Conservation (phyloP, 2,797 vertebrate species). For the Momotus momota region DNA sequence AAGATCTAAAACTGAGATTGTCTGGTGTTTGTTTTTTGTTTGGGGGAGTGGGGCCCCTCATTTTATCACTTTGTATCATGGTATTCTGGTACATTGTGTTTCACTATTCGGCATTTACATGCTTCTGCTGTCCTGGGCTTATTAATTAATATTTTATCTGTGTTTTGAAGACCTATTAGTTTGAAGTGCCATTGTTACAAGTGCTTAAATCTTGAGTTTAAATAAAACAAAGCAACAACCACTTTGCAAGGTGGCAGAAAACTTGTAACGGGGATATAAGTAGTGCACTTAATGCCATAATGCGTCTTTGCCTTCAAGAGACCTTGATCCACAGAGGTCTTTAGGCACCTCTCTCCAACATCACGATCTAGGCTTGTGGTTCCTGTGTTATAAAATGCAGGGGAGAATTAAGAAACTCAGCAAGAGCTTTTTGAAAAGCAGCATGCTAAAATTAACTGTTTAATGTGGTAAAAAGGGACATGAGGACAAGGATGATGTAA, state of each 20-base stretch:
- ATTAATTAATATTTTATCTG: background rate
- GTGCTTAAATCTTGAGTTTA: background rate
- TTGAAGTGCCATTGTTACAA: background rate
- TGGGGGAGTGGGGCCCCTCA: rapidly evolving
- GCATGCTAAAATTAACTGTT: background rate
- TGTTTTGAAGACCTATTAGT: background rate
- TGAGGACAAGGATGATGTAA: background rate
- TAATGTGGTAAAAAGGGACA: background rate
- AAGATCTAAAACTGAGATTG: background rate
- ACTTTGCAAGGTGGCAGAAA: background rate
- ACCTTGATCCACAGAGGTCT: background rate
- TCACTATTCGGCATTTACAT: background rate
- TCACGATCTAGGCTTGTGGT: background rate
- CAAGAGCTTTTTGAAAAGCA: background rate
- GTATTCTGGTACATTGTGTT: background rate
- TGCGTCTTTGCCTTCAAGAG: background rate
- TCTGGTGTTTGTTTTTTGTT: background rate
- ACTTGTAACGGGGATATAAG: background rate
- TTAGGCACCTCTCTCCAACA: background rate
- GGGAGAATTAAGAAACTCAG: background rate
- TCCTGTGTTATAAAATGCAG: background rate
- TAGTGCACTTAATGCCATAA: background rate
- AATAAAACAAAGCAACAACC: background rate
- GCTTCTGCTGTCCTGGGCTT: background rate
- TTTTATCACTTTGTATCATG: background rate